Evolutionary conservation across 2,113 vertebrate genomes (phyloP).

Genomic region (Fulmarus glacialis): DNA sequence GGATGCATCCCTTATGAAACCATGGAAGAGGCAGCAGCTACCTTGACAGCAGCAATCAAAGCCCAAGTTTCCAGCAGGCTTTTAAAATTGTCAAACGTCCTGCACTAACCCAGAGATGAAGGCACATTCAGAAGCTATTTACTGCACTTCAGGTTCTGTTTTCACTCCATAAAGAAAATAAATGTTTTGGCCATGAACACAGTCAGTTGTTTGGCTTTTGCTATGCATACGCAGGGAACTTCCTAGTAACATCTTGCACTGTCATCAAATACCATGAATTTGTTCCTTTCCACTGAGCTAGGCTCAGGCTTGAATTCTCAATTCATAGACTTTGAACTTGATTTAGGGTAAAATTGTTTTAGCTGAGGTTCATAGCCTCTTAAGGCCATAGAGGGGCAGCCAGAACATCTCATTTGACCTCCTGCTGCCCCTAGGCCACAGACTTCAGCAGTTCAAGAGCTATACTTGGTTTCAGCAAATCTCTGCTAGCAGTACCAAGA

Average conservation of each 20-base stretch:
- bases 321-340: constrained; percentile 39
- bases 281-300: constrained; percentile 16
- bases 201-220: constrained; percentile 31
- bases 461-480: background rate
- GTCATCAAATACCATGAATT: constrained; percentile 62
- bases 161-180: constrained; percentile 40
- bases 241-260: constrained; percentile 32
- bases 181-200: background rate
- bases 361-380: constrained; percentile 22
- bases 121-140: constrained; percentile 12
- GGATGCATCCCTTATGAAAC: background rate
- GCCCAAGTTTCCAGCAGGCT: background rate
- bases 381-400: background rate
- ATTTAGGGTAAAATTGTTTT: constrained; percentile 52
- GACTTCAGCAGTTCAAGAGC: background rate
- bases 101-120: background rate
- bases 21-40: background rate
- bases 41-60: background rate
- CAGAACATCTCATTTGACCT: background rate
- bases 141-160: constrained; percentile 1
- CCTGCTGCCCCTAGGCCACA: background rate
- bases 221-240: background rate
- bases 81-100: background rate
- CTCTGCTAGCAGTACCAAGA: background rate
- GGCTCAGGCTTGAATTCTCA: background rate